Base-by-base conservation (phyloP, 2,113 vertebrate species). In the Rhinolophus ferrumequinum region DNA sequence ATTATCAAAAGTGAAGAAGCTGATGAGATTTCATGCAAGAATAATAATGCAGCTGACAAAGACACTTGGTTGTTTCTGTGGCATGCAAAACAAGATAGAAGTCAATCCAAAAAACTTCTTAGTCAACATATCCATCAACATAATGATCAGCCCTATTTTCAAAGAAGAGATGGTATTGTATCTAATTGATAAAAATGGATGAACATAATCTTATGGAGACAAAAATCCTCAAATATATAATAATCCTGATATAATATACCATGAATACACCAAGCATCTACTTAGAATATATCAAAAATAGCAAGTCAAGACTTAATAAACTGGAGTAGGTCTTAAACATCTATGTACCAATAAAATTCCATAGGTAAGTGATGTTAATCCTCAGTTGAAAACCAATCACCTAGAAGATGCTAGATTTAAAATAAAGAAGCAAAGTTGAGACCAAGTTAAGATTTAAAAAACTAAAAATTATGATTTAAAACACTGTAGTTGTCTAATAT, bases 1-100 rank as follows among this genome's bases (percentile, higher is more conserved):
- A 91, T 96, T 97, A 96, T 93, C 70, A 80, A 96, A 97, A 95
- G 30, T 67, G 70, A 88, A 86, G 88, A 72, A 81, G 75, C 50
- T 85, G 83, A 88, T 90, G 64, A 94, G 82, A 88, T 41, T 80
- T 94, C 81, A 92, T 95, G 85, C 10, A 50, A 84, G 64, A 84
- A 80, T 90, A 93, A 88, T 88, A 75, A 69, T 80, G 41, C 58
- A 81, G 26, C n/a, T 84, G 58, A 85, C 54, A 90, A 93, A 30
- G 82, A 93, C 70, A 84, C 58, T 28, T 70, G 73, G 52, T 81
- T 82, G 67, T 93, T 97, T 85, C 58, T 56, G 16, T 92, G 79
- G 44, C 44, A 86, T 77, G 28, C 13, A 96, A 95, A 96, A 90
- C 18, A 95, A 93, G 69, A 83, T 87, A 93, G 93, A 96, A 96